These are phyloP conservation scores for Germaria angustata DNA, from an alignment of 2,888 invertebrate genomes.

Conservation along the genomic window DNA sequence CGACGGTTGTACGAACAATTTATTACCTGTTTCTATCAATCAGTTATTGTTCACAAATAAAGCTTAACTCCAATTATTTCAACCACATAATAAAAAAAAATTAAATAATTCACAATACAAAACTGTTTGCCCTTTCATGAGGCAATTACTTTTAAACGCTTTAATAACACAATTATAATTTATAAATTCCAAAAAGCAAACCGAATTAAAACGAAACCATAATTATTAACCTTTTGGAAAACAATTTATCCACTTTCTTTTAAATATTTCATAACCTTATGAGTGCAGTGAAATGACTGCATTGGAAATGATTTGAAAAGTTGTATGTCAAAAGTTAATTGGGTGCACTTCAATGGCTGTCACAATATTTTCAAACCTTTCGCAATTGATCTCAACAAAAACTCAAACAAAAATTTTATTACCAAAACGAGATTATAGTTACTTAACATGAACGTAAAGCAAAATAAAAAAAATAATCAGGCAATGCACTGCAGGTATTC, in stretches of 20 bases:
- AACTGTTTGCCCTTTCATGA: neutral
- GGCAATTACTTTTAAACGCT: neutral
- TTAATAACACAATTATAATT: constrained; percentile 20
- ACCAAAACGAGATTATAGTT: constrained; percentile 30
- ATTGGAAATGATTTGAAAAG: constrained; percentile 62
- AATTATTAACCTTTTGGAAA: constrained; percentile 33
- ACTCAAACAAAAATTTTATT: neutral
- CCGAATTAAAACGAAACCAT: neutral
- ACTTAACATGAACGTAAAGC: constrained; percentile 26
- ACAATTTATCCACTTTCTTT: constrained; percentile 44
- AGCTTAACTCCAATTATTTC: neutral
- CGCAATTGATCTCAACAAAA: constrained; percentile 58
- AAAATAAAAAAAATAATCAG: neutral
- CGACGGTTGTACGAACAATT: too few relatives aligned
- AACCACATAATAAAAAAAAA: neutral
- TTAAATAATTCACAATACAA: neutral
- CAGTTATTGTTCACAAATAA: too few relatives aligned
- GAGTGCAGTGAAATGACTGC: constrained; percentile 45
- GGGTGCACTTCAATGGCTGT: constrained; percentile 67
- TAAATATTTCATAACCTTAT: constrained; percentile 49
- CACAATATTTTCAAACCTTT: constrained; percentile 65
- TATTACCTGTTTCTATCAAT: too few relatives aligned
- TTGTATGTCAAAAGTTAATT: constrained; percentile 69
- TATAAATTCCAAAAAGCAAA: neutral
- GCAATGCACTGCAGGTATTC: constrained; percentile 54